These are phyloP conservation scores for Celastrina argiolus DNA, from an alignment of 2,888 invertebrate species.

Conservation along the genomic window DNA sequence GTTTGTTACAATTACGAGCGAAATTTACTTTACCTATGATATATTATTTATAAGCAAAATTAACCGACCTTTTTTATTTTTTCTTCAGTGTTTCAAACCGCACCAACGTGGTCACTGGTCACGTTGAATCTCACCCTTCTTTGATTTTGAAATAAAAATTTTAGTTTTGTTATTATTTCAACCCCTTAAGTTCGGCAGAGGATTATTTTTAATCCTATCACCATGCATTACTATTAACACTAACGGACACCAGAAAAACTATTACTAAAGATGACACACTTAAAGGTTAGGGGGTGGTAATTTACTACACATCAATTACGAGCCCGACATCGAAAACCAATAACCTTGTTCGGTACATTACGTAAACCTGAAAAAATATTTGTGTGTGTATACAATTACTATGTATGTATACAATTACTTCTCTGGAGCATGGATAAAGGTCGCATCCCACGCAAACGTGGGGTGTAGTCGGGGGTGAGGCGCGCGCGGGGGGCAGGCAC, in stretches of 20 bases:
- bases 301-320: constrained; percentile 1
- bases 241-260: neutral
- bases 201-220: no score
- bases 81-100: neutral
- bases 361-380: constrained; percentile 56
- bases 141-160: neutral
- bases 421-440: constrained; percentile 73
- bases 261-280: neutral
- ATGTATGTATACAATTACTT: constrained; percentile 63
- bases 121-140: neutral
- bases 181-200: no score
- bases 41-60: neutral
- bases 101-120: neutral
- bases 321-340: constrained; percentile 31
- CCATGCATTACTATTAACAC: neutral
- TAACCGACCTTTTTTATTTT: neutral
- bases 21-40: neutral
- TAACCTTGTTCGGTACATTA: constrained; percentile 39
- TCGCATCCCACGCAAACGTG: constrained; percentile 73
- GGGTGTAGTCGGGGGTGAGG: constrained; percentile 62
- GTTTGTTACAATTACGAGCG: neutral
- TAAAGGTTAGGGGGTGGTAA: neutral
- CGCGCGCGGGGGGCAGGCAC: constrained; percentile 52
- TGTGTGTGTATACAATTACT: constrained; percentile 47
- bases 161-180: no score